phyloP scores from a whole-genome alignment of 2,888 invertebrate species.

The Heliconius aoede region DNA sequence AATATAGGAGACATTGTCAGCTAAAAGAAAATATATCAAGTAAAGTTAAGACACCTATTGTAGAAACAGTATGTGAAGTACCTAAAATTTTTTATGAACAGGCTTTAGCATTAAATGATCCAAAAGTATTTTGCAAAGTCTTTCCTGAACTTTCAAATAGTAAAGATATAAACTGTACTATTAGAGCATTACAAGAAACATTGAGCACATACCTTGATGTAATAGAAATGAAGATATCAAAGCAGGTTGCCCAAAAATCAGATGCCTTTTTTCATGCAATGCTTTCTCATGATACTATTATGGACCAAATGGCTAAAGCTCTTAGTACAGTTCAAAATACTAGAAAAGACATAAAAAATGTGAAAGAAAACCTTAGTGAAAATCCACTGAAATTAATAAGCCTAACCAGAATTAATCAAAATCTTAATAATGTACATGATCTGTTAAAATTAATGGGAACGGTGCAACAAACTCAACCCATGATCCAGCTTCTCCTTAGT shows the following conservation, averaged over 20 bases:
- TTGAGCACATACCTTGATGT: constrained; percentile 97
- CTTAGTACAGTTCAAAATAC: constrained; percentile 89
- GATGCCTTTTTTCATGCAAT: constrained; percentile 99
- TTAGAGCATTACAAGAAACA: constrained; percentile 92
- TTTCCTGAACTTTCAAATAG: constrained; percentile 87
- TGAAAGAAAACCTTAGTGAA: constrained; percentile 91
- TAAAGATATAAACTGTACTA: constrained; percentile 85
- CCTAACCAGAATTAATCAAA: constrained; percentile 86
- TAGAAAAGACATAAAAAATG: constrained; percentile 88
- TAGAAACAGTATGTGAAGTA: constrained; percentile 85
- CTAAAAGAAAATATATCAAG: constrained; percentile 74
- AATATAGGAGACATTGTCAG: constrained; percentile 85
- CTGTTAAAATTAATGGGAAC: constrained; percentile 95
- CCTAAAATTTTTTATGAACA: constrained; percentile 93
- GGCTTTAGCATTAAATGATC: constrained; percentile 90
- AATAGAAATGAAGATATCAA: constrained; percentile 96
- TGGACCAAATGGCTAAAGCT: constrained; percentile 96
- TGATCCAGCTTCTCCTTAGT: constrained; percentile 96
- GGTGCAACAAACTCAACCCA: constrained; percentile 98
- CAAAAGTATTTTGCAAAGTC: constrained; percentile 92
- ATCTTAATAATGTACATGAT: constrained; percentile 87
- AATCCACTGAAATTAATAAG: constrained; percentile 91
- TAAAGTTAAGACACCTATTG: constrained; percentile 75
- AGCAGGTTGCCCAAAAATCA: constrained; percentile 96
- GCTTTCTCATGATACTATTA: constrained; percentile 98